These are phyloP conservation scores for Hemibagrus guttatus DNA, from an alignment of 2,797 vertebrate genomes.

Conservation along the genomic window DNA sequence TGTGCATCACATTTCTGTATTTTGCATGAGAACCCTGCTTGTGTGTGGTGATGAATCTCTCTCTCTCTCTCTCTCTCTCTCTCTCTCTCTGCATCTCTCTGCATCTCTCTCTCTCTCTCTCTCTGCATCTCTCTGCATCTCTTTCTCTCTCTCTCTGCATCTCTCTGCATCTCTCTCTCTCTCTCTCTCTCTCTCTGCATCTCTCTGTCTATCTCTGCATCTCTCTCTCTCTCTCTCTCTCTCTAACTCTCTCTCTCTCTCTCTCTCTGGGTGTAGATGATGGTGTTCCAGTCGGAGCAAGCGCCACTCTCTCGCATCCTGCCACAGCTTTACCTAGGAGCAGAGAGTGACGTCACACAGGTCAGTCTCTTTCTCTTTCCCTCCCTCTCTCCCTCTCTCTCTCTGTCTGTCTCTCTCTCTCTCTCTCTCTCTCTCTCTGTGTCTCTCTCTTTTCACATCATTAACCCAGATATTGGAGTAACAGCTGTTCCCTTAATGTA, in stretches of 20 bases:
- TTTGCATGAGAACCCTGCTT: not conserved
- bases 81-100: too few relatives aligned
- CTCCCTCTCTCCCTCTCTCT: not conserved
- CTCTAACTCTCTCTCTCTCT: not conserved
- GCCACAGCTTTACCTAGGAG: slow-evolving; percentile 77
- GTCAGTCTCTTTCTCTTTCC: not conserved
- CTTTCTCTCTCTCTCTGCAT: not conserved
- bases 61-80: not conserved
- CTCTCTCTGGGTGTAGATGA: slow-evolving; percentile 45
- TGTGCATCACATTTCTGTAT: not conserved
- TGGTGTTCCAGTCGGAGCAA: slow-evolving; percentile 71
- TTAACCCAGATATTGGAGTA: not conserved
- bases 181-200: not conserved
- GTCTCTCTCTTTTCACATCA: not conserved
- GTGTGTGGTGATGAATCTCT: not conserved
- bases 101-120: not conserved
- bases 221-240: not conserved
- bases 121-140: too few relatives aligned
- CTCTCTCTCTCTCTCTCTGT: not conserved
- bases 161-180: not conserved
- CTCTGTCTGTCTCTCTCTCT: not conserved
- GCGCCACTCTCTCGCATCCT: slow-evolving; percentile 73
- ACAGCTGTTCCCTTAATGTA: not conserved
- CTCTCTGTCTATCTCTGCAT: too few relatives aligned
- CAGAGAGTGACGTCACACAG: slow-evolving; percentile 77